Conservation (phyloP, 2,888 invertebrate genomes). For the Atrina japonica region DNA sequence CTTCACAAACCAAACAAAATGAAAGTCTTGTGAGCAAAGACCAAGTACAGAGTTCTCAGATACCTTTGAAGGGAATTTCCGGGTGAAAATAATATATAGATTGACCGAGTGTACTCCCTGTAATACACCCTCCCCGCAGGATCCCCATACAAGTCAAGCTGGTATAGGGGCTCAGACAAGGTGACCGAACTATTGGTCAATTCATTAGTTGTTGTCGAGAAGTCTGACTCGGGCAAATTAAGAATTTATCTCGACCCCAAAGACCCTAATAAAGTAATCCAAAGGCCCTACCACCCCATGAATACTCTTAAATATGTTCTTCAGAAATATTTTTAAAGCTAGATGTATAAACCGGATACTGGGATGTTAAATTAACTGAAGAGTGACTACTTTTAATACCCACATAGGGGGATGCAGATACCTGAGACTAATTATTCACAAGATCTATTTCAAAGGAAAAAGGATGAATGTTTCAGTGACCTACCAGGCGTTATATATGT, state of each 20-base stretch:
- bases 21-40: conserved; percentile 5
- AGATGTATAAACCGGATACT: conserved; percentile 43
- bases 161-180: neutral
- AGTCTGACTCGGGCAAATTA: conserved; percentile 36
- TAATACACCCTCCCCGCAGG: conserved; percentile 12
- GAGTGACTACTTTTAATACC: conserved; percentile 47
- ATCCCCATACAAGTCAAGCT: neutral
- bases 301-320: conserved; percentile 44
- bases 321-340: conserved; percentile 42
- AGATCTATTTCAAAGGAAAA: conserved; percentile 42
- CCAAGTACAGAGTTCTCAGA: conserved; percentile 3
- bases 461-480: conserved; percentile 33
- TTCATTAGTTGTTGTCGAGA: conserved; percentile 24
- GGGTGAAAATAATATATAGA: neutral
- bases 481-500: conserved; percentile 19
- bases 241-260: conserved; percentile 50
- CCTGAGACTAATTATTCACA: conserved; percentile 34
- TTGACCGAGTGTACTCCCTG: conserved; percentile 11
- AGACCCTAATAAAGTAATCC: conserved; percentile 42
- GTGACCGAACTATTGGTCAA: conserved; percentile 25
- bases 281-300: conserved; percentile 40
- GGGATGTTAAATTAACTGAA: conserved; percentile 40
- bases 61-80: neutral
- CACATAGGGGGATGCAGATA: conserved; percentile 48
- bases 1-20: no score